Conservation (phyloP, 2,113 vertebrate species). For the Scolopax mira region DNA sequence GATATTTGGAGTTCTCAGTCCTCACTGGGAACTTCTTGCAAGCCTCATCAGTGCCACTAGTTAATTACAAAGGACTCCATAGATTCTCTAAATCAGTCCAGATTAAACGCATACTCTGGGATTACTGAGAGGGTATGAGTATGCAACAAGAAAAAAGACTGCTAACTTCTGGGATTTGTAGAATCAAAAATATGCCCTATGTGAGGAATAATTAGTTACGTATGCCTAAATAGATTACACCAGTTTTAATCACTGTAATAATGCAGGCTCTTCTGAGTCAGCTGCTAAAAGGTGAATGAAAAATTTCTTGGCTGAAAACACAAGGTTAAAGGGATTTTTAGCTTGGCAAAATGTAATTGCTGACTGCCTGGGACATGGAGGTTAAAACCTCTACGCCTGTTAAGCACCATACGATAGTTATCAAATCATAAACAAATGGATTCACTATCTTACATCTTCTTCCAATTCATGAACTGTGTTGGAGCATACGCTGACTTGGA, state of each 20-base stretch:
- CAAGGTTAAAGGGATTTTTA: constrained; percentile 8
- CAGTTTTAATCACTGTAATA: neutral
- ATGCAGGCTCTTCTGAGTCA: neutral
- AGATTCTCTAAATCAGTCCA: neutral
- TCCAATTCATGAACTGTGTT: neutral
- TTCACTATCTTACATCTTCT: neutral
- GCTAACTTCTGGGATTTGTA: neutral
- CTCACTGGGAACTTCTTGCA: neutral
- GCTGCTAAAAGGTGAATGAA: neutral
- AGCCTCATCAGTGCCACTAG: neutral
- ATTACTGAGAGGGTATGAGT: neutral
- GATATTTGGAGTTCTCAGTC: neutral
- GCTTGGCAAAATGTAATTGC: constrained; percentile 12
- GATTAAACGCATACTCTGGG: neutral
- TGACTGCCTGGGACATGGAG: constrained; percentile 4
- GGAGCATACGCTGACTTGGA: neutral
- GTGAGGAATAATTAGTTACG: neutral
- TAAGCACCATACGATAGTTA: neutral
- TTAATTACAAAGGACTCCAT: neutral
- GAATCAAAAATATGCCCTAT: neutral
- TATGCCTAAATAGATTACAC: neutral
- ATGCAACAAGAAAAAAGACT: neutral
- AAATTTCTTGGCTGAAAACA: constrained; percentile 8
- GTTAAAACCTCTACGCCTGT: constrained; percentile 20
- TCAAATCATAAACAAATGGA: neutral